Evolutionary conservation across 2,113 vertebrate species (phyloP), one percentile per base, ranked within the genome.

Genomic region (Eulemur rufifrons): DNA sequence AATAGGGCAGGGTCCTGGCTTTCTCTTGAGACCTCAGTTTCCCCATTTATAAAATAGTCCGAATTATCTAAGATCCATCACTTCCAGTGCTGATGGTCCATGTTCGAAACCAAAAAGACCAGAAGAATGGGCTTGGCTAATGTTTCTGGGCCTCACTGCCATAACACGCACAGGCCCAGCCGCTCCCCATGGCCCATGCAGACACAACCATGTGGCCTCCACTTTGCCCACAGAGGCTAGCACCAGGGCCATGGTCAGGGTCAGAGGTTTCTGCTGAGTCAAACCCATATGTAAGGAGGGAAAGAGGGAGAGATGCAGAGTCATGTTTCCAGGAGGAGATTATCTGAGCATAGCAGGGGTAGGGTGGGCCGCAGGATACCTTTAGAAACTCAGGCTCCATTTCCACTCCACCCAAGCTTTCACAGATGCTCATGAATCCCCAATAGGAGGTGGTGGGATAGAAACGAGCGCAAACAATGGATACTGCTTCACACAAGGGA

Each of bases 241-340:
- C 54, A 81, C 32, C 81, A 81, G 14, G 52, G 74, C 37, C 73
- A 81, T 69, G 42, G 59, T 27, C 78, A 91, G n/a, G 59, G 61
- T 29, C 63, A 82, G 61, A 94, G n/a, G 50, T 85, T 94, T 97
- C 71, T 95, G 97, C 95, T 96, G 91, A 95, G 83, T 97, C 95
- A 96, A 96, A 89, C 68, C 27, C 27, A 86, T 61, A 76, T 37
- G 78, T 56, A 76, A 25, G 9, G 10, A 61, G 29, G 73, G n/a
- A 45, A 29, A 66, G 37, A 61, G 10, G 76, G n/a, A 83, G 23
- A 89, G 84, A 87, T 68, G 78, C 89, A 86, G 92, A 90, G 80
- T 96, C 73, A 64, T 0, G 0, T 92, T 93, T 96, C 94, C 63
- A 97, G 17, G 90, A 91, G 64, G 82, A 91, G 81, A 34, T 94